Percentiles rank a stretch among this genome's conserved stretches.
Evolutionary conservation across 2,888 invertebrate species (phyloP).

Genomic region (Lucinisca nassula): DNA sequence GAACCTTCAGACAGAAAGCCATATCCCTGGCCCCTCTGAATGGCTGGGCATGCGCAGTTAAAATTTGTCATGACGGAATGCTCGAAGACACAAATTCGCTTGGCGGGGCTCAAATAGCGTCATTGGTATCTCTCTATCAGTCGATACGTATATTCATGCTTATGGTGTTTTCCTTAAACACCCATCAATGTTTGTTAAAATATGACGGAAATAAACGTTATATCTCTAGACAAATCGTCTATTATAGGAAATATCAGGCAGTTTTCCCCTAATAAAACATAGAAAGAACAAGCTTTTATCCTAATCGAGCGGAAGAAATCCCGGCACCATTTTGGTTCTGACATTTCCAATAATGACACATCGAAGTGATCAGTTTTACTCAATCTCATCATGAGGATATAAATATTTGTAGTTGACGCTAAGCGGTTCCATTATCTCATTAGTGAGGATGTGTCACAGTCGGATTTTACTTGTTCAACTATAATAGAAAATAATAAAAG

Average conservation of each 20-base stretch:
- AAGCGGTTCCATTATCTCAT: constrained; percentile 5
- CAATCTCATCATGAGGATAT: not conserved
- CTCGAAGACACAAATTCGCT: too few relatives aligned
- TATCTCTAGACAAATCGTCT: not conserved
- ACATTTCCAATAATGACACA: constrained; percentile 8
- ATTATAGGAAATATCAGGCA: not conserved
- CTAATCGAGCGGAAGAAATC: not conserved
- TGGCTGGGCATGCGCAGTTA: too few relatives aligned
- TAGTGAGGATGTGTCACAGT: not conserved
- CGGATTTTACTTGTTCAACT: too few relatives aligned
- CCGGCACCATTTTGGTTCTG: constrained; percentile 1
- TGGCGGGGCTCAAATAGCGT: too few relatives aligned
- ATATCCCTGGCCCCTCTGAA: too few relatives aligned
- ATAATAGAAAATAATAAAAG: too few relatives aligned
- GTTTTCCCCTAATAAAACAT: not conserved
- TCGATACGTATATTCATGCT: too few relatives aligned
- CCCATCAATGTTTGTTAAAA: too few relatives aligned
- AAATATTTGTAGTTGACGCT: constrained; percentile 5
- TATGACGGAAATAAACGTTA: not conserved
- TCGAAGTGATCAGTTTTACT: constrained; percentile 17
- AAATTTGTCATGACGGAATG: too few relatives aligned
- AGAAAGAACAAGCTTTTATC: constrained; percentile 5
- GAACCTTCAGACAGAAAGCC: too few relatives aligned
- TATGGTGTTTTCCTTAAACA: too few relatives aligned
- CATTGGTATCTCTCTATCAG: too few relatives aligned